Conservation (phyloP, 2,888 invertebrate species). For the Coleophora flavipennella region DNA sequence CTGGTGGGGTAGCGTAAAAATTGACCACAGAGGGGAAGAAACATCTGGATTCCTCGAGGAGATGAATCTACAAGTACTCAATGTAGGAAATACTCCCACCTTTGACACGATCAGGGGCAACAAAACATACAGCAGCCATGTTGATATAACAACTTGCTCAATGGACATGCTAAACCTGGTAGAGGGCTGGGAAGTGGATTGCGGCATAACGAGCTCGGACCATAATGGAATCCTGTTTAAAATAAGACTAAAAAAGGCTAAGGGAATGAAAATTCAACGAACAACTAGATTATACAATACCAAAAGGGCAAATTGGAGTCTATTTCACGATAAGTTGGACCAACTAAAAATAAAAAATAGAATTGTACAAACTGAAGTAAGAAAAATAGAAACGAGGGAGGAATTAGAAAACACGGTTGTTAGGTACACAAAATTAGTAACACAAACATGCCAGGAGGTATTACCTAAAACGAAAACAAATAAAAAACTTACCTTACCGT, state of each 20-base stretch:
- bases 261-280: not conserved
- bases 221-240: not conserved
- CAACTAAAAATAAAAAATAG: not conserved
- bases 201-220: not conserved
- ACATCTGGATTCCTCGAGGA: slow-evolving; percentile 9
- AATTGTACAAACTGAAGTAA: not conserved
- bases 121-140: slow-evolving; percentile 10
- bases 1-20: slow-evolving; percentile 13
- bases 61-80: slow-evolving; percentile 16
- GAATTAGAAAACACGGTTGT: not conserved
- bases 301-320: not conserved
- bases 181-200: not conserved
- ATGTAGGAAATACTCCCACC: slow-evolving; percentile 17
- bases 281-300: not conserved
- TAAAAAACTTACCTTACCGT: not conserved
- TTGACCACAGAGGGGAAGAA: slow-evolving; percentile 13
- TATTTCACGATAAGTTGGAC: not conserved
- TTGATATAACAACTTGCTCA: slow-evolving; percentile 20
- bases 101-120: slow-evolving; percentile 17
- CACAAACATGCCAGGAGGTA: not conserved
- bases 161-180: slow-evolving; percentile 6
- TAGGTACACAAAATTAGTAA: not conserved
- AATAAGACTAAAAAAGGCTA: not conserved
- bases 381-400: no score
- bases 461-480: not conserved